Evolutionary conservation across 1,140 invertebrate species (phyloP), one percentile per base, ranked within the genome.

Genomic region (Penaeus vannamei): DNA sequence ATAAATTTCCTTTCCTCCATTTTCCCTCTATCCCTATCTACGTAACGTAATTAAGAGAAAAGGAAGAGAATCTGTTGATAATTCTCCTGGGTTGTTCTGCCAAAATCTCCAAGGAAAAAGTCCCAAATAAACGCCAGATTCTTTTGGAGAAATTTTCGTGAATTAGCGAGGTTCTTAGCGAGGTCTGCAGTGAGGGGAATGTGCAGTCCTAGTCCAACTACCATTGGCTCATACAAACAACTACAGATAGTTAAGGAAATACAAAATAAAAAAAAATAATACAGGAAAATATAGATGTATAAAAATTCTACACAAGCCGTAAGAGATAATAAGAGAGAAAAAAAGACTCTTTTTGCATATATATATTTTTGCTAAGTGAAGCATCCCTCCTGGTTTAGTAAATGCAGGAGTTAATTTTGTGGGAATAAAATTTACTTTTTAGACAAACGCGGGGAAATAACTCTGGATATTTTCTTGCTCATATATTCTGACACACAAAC

Each of bases 161-260:
- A 84, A 84, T 36, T 85, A 89, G 87, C 72, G 87, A 89, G 20
- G 84, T n/a, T 59, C 83, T 69, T 76, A 83, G 69, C 42, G 61
- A 76, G 53, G 86, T 83, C 81, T 84, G 62, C 76, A 76, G 32
- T n/a, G 32, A 89, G 64, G 82, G 72, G 53, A 17, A 14, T 14
- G 0, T 10, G 76, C 76, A 89, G 82, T 53, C 69, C 64, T 84
- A 79, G 87, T 89, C 87, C 87, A 85, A 66, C 87, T 89, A 85
- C 87, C 82, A 89, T 89, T 85, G 87, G 82, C 87, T 89, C 83
- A 89, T 89, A 85, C 87, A 89, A 89, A 89, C 87, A 89, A 85
- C 82, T 81, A 72, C 82, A 36, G 42, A 36, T 76, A 29, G 53
- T 53, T 32, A 76, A 29, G 42, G 5, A 29, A 72, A 72, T 53